phyloP scores from a whole-genome alignment of 2,797 vertebrate species.

The Fratercula arctica region DNA sequence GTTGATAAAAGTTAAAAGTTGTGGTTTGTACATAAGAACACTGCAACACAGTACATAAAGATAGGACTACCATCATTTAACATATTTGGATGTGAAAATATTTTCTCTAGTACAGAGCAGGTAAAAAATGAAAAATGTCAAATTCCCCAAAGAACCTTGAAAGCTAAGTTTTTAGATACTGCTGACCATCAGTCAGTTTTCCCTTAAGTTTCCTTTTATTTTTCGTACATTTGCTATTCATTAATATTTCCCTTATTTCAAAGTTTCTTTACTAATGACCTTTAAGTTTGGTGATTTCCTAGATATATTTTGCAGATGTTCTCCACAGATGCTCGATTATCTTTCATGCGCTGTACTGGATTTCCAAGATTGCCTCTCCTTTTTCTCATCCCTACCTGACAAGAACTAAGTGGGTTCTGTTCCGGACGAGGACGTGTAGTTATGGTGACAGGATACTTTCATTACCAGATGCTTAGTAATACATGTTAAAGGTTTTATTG shows the following conservation, averaged over 20 bases:
- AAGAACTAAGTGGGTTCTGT: neutral
- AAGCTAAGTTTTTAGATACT: neutral
- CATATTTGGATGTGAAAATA: neutral
- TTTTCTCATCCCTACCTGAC: neutral
- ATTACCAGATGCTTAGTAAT: neutral
- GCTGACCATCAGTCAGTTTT: neutral
- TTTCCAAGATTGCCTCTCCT: neutral
- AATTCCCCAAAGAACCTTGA: neutral
- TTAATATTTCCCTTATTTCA: neutral
- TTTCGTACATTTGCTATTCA: neutral
- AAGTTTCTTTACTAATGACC: neutral
- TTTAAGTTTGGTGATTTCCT: neutral
- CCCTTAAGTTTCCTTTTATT: neutral
- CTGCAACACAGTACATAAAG: neutral
- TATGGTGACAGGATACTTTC: neutral
- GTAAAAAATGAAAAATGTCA: neutral
- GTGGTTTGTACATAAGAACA: neutral
- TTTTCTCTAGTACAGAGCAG: neutral
- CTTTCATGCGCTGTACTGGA: neutral
- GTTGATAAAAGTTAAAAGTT: neutral
- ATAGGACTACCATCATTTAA: neutral
- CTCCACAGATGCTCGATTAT: neutral
- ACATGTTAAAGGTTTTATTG: neutral
- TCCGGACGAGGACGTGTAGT: neutral
- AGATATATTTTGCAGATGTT: neutral